Evolutionary conservation across 2,888 invertebrate species (phyloP).

Genomic region (Clostera curtula): DNA sequence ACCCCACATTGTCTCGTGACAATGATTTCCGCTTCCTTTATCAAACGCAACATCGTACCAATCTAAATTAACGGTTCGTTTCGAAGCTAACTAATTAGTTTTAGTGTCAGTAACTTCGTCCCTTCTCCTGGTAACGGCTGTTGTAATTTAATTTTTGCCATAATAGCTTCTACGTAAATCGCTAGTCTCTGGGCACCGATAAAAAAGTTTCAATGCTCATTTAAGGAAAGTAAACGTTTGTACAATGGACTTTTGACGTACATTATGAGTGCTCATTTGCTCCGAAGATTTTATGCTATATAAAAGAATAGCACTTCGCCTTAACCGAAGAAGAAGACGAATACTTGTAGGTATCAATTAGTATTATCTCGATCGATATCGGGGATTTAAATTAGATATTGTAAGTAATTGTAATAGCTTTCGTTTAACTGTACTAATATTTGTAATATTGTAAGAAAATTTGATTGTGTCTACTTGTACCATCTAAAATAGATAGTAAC

Average conservation of each 20-base stretch:
- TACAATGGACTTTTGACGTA: conserved; percentile 3
- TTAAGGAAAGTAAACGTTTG: conserved; percentile 27
- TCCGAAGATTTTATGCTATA: neutral
- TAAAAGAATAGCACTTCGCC: neutral
- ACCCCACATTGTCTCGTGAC: conserved; percentile 9
- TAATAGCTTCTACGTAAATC: conserved; percentile 32
- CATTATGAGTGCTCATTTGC: too few relatives aligned
- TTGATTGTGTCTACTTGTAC: too few relatives aligned
- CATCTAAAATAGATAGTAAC: too few relatives aligned
- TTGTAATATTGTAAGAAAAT: too few relatives aligned
- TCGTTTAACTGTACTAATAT: too few relatives aligned
- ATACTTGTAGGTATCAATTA: too few relatives aligned
- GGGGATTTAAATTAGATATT: too few relatives aligned
- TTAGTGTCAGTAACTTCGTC: conserved; percentile 44
- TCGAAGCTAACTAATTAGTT: conserved; percentile 55
- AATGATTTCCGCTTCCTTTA: conserved; percentile 30
- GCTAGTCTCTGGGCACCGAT: conserved; percentile 30
- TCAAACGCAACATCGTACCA: conserved; percentile 28
- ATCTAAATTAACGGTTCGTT: conserved; percentile 59
- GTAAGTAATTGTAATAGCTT: too few relatives aligned
- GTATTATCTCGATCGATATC: too few relatives aligned
- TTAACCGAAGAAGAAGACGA: too few relatives aligned
- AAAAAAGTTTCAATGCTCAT: conserved; percentile 36
- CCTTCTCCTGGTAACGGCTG: conserved; percentile 35
- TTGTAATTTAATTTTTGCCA: conserved; percentile 52